phyloP scores from a whole-genome alignment of 2,797 vertebrate genomes.

The Euphonia xanthogaster region DNA sequence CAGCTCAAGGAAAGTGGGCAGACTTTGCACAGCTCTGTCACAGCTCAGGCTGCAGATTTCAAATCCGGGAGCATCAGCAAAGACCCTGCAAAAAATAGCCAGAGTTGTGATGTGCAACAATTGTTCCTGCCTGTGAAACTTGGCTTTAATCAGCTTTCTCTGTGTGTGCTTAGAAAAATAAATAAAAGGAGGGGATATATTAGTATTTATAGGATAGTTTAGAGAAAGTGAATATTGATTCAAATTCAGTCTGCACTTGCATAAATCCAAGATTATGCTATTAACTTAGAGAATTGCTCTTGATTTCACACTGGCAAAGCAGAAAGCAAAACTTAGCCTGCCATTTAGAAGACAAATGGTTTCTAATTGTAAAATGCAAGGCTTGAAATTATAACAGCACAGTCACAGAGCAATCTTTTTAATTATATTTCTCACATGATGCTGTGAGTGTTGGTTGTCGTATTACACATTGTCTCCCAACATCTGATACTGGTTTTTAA shows the following conservation, averaged over 20 bases:
- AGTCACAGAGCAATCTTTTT: not conserved
- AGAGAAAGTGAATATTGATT: not conserved
- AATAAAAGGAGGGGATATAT: not conserved
- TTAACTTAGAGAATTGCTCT: not conserved
- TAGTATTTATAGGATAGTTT: not conserved
- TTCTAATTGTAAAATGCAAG: slow-evolving; percentile 1
- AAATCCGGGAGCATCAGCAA: slow-evolving; percentile 12
- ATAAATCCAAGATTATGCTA: not conserved
- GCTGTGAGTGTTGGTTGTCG: slow-evolving; percentile 10
- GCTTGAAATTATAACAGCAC: not conserved
- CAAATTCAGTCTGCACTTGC: not conserved
- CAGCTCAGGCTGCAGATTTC: slow-evolving; percentile 3
- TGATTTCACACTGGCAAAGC: not conserved
- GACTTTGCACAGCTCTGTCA: slow-evolving; percentile 20
- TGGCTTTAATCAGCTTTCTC: not conserved
- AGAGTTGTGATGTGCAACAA: not conserved
- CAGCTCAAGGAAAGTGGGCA: slow-evolving; percentile 34
- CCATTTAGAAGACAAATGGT: not conserved
- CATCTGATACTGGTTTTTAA: slow-evolving; percentile 28
- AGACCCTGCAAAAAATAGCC: slow-evolving; percentile 1
- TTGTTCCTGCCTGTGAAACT: not conserved
- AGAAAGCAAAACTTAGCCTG: not conserved
- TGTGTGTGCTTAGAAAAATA: not conserved
- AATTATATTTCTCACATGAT: not conserved
- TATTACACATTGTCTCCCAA: not conserved